These are phyloP conservation scores for Microcebus murinus DNA, from an alignment of 2,113 vertebrate genomes.

Conservation along the genomic window DNA sequence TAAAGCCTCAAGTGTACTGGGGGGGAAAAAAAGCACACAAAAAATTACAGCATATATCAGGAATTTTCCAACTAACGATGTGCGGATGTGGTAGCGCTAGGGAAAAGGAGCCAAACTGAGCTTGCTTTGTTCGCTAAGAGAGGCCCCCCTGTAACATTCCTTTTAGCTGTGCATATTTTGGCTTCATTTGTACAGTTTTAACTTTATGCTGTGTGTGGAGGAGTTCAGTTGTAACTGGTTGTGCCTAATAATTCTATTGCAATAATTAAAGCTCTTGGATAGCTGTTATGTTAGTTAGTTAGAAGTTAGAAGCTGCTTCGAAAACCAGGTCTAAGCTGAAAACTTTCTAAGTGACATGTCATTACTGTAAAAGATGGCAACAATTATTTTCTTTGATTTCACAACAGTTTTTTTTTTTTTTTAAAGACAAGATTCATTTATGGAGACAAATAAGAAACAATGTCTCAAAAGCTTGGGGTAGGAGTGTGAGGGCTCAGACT, in stretches of 20 bases:
- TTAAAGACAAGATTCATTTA: neutral
- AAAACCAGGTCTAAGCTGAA: constrained; percentile 20
- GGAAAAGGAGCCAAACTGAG: constrained; percentile 98
- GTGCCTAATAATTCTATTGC: constrained; percentile 84
- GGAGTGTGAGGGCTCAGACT: neutral
- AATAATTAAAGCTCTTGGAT: constrained; percentile 67
- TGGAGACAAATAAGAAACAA: constrained; percentile 28
- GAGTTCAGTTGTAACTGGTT: constrained; percentile 86
- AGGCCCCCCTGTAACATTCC: constrained; percentile 99
- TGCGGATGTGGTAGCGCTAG: constrained; percentile 98
- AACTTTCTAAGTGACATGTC: constrained; percentile 48
- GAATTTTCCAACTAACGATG: constrained; percentile 99
- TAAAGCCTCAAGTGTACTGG: constrained; percentile 92
- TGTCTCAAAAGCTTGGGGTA: neutral
- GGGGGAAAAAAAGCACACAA: constrained; percentile 84
- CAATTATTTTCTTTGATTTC: constrained; percentile 65
- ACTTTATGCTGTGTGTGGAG: constrained; percentile 94
- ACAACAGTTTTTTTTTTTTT: neutral
- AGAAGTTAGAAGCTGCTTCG: constrained; percentile 30
- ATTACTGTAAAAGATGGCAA: constrained; percentile 48
- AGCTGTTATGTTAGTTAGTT: constrained; percentile 32
- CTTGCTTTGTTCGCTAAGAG: constrained; percentile 97
- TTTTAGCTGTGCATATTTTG: constrained; percentile 98
- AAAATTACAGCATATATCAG: constrained; percentile 99
- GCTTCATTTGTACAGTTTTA: constrained; percentile 94